phyloP scores from a whole-genome alignment of 1,140 invertebrate species.

The Pachyrhynchus sulphureomaculatus region DNA sequence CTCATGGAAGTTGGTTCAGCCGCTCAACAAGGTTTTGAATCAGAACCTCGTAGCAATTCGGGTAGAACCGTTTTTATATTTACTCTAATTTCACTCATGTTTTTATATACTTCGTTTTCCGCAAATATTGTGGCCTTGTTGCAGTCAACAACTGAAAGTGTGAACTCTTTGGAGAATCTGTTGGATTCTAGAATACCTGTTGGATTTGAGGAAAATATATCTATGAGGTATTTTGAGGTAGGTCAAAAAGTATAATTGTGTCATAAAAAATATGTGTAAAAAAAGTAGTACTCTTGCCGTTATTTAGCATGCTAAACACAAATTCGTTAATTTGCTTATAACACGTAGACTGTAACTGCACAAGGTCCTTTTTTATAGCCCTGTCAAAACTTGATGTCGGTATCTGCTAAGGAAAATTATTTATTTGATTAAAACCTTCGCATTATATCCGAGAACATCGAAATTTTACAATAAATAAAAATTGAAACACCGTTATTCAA shows the following conservation, averaged over 20 bases:
- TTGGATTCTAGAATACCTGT: constrained; percentile 58
- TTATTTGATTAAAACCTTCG: too few relatives aligned
- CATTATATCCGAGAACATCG: too few relatives aligned
- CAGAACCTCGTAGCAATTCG: constrained; percentile 53
- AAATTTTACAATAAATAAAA: too few relatives aligned
- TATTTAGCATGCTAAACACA: too few relatives aligned
- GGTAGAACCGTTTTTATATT: constrained; percentile 45
- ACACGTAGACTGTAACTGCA: too few relatives aligned
- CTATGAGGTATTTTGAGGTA: constrained; percentile 59
- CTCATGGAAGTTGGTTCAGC: constrained; percentile 20
- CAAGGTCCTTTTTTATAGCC: too few relatives aligned
- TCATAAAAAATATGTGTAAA: background rate
- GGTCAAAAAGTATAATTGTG: background rate
- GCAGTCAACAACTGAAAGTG: constrained; percentile 53
- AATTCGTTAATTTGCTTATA: too few relatives aligned
- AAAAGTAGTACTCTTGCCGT: too few relatives aligned
- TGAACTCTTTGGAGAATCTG: constrained; percentile 51
- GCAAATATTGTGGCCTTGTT: constrained; percentile 53
- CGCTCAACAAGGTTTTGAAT: constrained; percentile 23
- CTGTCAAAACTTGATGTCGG: too few relatives aligned
- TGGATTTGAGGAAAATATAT: constrained; percentile 58
- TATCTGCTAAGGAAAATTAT: too few relatives aligned
- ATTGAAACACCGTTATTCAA: too few relatives aligned
- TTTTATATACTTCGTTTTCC: constrained; percentile 49
- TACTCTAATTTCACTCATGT: constrained; percentile 45